Evolutionary conservation across 2,888 invertebrate genomes (phyloP), one percentile per base, ranked within the genome.

Genomic region (Cremastinae sp.): DNA sequence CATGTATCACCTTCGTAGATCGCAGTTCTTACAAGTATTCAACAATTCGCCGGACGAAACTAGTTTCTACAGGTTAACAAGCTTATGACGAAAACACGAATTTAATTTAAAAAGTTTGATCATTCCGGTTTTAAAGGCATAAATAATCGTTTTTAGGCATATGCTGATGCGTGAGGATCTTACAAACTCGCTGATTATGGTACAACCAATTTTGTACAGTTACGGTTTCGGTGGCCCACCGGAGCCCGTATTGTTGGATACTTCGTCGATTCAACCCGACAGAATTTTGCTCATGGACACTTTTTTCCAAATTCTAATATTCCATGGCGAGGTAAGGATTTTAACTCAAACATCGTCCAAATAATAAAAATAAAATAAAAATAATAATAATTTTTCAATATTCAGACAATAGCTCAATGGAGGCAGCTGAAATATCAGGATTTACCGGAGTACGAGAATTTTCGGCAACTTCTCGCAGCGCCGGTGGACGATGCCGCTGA

Each of bases 1-100:
- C 90, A 99, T 99, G 98, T 99, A 99, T 91, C 99, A 99, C 89
- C 91, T 99, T 85, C 93, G 99, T 49, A 93, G 99, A 81, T 99
- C 99, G 22, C 99, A 99, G 91, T 99, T 99, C 91, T 92, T 99
- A 80, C 99, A 99, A 92, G 99, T 99, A 53, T 99, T 99, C 91
- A 99, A 99, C 91, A 99, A 99, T 92, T 98, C 98, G 45, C 99
- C 99, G 0, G 99, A 99, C 90, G 99, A 99, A 92, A 99, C 99
- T 10, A 97, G 98, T 18, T 99, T 97, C 92, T 99, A 99, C 90
- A 95, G 97, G 95, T 95, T 84, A 80, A 66, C n/a, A n/a, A n/a
- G n/a, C n/a, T n/a, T 36, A 14, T 9, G 41, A 53, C 16, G 45
- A 20, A 14, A 45, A 34, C 16, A 20, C 18, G n/a, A 43, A n/a